These are phyloP conservation scores for Corynorhinus townsendii DNA, from an alignment of 2,113 vertebrate species.

Conservation along the genomic window DNA sequence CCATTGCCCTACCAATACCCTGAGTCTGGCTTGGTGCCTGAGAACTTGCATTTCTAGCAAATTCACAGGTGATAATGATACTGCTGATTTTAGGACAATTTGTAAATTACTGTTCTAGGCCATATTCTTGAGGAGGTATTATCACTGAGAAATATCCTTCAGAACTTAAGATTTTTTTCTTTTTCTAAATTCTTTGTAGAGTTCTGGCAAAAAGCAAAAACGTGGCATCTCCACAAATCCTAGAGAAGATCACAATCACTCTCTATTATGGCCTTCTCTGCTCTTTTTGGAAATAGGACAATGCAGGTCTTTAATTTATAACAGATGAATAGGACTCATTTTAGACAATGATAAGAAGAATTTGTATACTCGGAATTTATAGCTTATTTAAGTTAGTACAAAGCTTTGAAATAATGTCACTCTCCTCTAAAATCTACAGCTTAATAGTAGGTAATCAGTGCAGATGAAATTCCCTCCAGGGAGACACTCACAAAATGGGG, in stretches of 20 bases:
- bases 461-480: not conserved
- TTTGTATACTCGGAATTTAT: not conserved
- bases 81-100: not conserved
- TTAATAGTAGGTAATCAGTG: not conserved
- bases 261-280: not conserved
- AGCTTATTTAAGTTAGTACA: not conserved
- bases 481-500: not conserved
- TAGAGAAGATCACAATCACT: not conserved
- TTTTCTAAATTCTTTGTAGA: not conserved
- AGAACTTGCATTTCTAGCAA: not conserved
- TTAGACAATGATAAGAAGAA: not conserved
- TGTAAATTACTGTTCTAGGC: not conserved
- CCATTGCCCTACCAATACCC: not conserved
- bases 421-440: not conserved
- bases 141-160: not conserved
- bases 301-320: not conserved
- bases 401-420: not conserved
- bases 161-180: not conserved
- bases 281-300: not conserved
- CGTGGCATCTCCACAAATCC: not conserved
- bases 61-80: not conserved
- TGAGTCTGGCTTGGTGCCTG: not conserved
- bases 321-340: not conserved
- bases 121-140: not conserved
- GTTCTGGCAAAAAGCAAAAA: not conserved